Evolutionary conservation across 2,113 vertebrate species (phyloP).

Genomic region (Chlorodrepanis virens): DNA sequence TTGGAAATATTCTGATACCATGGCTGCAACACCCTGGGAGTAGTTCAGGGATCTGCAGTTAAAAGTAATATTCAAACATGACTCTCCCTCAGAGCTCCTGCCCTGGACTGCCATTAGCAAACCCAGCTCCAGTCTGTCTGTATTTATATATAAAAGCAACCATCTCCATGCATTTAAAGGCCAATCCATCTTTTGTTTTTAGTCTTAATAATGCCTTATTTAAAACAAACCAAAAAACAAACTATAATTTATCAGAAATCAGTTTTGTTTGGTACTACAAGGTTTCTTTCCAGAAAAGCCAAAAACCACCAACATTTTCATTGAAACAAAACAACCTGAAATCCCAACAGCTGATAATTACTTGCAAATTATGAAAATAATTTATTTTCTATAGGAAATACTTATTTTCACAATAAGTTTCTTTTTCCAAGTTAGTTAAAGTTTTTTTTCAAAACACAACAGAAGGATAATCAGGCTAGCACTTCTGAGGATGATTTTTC

Average conservation of each 20-base stretch:
- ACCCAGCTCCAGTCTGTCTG: neutral
- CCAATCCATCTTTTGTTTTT: neutral
- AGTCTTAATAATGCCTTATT: neutral
- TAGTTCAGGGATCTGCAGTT: neutral
- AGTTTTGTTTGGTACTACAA: neutral
- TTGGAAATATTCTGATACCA: neutral
- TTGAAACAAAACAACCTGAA: neutral
- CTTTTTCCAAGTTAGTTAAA: neutral
- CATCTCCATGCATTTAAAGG: neutral
- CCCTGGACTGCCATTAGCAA: neutral
- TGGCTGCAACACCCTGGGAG: neutral
- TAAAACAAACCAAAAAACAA: neutral
- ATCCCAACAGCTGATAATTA: neutral
- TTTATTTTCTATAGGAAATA: neutral
- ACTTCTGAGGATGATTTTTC: neutral
- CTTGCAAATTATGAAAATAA: neutral
- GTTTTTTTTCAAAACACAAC: neutral
- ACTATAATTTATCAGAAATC: neutral
- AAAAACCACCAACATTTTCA: neutral
- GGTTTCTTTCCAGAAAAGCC: neutral
- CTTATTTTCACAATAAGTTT: neutral
- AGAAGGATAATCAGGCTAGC: neutral
- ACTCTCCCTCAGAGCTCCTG: neutral
- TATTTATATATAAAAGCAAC: neutral
- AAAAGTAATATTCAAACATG: neutral